A percentile compares a stretch with the other conserved stretches of the same genome.
Conservation (phyloP, 1,140 invertebrate species). For the Cyphomyrmex costatus region DNA sequence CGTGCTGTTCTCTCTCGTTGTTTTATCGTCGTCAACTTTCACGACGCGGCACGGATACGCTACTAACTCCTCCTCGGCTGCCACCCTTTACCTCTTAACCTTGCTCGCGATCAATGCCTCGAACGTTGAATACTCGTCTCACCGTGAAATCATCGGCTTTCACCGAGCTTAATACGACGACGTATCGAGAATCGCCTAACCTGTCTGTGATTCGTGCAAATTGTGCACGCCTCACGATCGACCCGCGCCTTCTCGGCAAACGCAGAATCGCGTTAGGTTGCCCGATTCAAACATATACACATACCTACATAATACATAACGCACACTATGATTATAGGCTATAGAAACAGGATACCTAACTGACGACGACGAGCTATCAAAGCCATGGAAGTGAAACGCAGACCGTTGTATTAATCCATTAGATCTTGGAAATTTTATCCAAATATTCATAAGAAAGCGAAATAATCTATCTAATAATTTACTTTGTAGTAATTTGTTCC, state of each 20-base stretch:
- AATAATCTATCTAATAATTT: conserved; percentile 22
- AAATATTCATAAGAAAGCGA: conserved; percentile 44
- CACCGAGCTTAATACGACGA: conserved; percentile 52
- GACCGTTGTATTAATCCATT: conserved; percentile 39
- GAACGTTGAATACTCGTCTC: conserved; percentile 2
- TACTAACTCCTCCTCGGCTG: conserved; percentile 22
- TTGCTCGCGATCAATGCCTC: conserved; percentile 43
- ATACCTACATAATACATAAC: not conserved
- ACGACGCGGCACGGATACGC: conserved; percentile 46
- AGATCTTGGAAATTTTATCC: conserved; percentile 21
- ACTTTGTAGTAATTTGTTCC: conserved; percentile 2
- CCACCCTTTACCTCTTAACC: conserved; percentile 60
- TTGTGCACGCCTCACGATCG: conserved; percentile 53
- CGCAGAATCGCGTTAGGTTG: conserved; percentile 48
- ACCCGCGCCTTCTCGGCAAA: conserved; percentile 4
- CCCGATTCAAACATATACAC: not conserved
- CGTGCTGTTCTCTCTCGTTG: conserved; percentile 4
- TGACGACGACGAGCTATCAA: conserved; percentile 9
- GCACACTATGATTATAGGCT: not conserved
- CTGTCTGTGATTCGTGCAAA: conserved; percentile 65
- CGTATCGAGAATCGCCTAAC: conserved; percentile 29
- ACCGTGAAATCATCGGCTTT: conserved; percentile 72
- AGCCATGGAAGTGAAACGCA: conserved; percentile 42
- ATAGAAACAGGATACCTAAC: conserved; percentile 36
- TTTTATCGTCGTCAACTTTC: conserved; percentile 50